These are phyloP conservation scores for Hypocryptadius cinnamomeus DNA, from an alignment of 2,113 vertebrate genomes.

Conservation along the genomic window DNA sequence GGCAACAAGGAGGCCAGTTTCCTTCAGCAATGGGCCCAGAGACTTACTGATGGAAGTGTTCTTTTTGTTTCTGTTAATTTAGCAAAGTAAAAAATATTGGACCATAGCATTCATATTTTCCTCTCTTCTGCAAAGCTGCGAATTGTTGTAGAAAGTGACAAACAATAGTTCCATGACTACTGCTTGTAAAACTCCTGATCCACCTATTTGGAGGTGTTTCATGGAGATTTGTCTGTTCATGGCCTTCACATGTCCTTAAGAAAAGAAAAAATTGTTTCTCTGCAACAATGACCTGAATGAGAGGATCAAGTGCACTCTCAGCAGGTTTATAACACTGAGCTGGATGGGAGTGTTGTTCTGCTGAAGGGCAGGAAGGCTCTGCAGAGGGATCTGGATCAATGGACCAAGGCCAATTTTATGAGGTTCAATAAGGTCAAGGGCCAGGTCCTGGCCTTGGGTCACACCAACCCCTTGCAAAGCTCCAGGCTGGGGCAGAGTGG, in stretches of 20 bases:
- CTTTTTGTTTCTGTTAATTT: background rate
- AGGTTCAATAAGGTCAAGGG: background rate
- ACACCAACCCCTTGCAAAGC: background rate
- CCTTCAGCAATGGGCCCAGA: background rate
- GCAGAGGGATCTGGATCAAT: background rate
- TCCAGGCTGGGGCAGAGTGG: background rate
- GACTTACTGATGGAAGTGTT: background rate
- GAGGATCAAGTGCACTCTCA: background rate
- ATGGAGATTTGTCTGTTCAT: background rate
- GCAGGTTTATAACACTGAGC: background rate
- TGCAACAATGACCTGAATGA: background rate
- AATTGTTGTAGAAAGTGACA: background rate
- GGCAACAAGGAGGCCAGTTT: background rate
- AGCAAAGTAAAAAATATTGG: background rate
- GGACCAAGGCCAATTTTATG: background rate
- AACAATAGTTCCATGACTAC: background rate
- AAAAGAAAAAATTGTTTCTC: background rate
- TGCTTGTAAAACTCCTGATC: background rate
- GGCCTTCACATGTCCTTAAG: background rate
- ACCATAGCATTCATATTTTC: background rate
- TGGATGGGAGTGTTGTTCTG: background rate
- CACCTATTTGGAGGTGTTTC: background rate
- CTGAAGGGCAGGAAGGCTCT: background rate
- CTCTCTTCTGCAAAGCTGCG: background rate
- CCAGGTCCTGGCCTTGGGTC: background rate